A percentile compares a stretch with the other conserved stretches of the same genome.
Evolutionary conservation across 2,888 invertebrate species (phyloP).

Genomic region (Morpho helenor): DNA sequence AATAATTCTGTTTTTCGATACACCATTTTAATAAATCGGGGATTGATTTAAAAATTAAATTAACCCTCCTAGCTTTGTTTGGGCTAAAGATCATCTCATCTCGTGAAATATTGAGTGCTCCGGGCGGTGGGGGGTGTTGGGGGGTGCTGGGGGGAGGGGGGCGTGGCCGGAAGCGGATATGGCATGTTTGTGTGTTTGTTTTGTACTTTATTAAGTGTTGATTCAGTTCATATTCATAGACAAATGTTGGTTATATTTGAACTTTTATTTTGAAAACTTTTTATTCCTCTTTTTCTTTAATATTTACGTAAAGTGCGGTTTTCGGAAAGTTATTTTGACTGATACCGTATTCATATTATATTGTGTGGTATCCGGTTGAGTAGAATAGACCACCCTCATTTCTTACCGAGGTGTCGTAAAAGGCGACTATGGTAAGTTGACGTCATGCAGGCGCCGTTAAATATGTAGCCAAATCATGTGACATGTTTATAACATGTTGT

Average conservation of each 20-base stretch:
- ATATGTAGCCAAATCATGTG: no score
- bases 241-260: neutral
- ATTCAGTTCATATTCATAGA: neutral
- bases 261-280: neutral
- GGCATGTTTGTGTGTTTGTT: slow-evolving; percentile 12
- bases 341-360: no score
- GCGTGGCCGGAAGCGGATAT: slow-evolving; percentile 21
- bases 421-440: no score
- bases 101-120: neutral
- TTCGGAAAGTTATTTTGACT: neutral
- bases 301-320: neutral
- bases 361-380: no score
- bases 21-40: no score
- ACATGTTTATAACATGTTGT: no score
- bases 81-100: neutral
- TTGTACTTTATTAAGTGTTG: slow-evolving; percentile 4
- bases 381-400: no score
- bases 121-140: neutral
- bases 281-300: no score
- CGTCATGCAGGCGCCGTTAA: no score
- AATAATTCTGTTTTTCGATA: no score
- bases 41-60: slow-evolving; percentile 5
- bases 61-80: neutral
- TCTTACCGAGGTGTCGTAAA: no score
- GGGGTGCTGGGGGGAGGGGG: neutral